A percentile compares a stretch with the other conserved stretches of the same genome.
These are phyloP conservation scores for Drosophila neotestacea DNA, from an alignment of 2,888 invertebrate species.

Conservation along the genomic window DNA sequence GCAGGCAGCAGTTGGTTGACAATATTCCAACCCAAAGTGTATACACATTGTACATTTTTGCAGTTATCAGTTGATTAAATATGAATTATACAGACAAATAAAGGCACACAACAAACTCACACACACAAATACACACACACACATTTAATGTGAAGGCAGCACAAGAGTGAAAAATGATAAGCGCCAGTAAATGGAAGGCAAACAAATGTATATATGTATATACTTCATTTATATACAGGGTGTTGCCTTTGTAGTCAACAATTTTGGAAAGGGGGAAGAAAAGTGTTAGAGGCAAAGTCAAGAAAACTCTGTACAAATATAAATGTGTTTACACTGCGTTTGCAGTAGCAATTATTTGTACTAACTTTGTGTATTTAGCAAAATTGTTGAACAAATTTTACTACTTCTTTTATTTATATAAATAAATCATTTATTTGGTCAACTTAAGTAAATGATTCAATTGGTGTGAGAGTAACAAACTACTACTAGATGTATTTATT, in stretches of 20 bases:
- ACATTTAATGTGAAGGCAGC: slow-evolving; percentile 2
- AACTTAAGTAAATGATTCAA: not conserved
- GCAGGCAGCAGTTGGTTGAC: slow-evolving; percentile 42
- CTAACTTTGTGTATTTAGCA: not conserved
- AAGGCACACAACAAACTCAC: slow-evolving; percentile 17
- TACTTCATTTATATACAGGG: slow-evolving; percentile 56
- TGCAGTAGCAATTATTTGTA: not conserved
- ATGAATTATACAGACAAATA: slow-evolving; percentile 75
- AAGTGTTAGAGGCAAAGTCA: not conserved
- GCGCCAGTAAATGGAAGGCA: slow-evolving; percentile 59
- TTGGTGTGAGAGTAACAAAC: not conserved
- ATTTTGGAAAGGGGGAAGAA: not conserved
- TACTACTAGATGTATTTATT: too few species aligned
- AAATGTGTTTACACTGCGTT: slow-evolving; percentile 3
- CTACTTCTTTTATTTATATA: not conserved
- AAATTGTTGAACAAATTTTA: not conserved
- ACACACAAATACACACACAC: slow-evolving; percentile 8
- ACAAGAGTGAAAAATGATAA: slow-evolving; percentile 66
- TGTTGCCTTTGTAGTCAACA: slow-evolving; percentile 27
- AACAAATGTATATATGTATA: slow-evolving; percentile 24
- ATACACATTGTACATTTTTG: slow-evolving; percentile 47
- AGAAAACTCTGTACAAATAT: slow-evolving; percentile 7
- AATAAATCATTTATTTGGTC: not conserved
- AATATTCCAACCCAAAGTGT: slow-evolving; percentile 29
- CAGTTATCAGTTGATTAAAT: slow-evolving; percentile 79